phyloP scores from a whole-genome alignment of 2,888 invertebrate species.

The Ligdia adustata region DNA sequence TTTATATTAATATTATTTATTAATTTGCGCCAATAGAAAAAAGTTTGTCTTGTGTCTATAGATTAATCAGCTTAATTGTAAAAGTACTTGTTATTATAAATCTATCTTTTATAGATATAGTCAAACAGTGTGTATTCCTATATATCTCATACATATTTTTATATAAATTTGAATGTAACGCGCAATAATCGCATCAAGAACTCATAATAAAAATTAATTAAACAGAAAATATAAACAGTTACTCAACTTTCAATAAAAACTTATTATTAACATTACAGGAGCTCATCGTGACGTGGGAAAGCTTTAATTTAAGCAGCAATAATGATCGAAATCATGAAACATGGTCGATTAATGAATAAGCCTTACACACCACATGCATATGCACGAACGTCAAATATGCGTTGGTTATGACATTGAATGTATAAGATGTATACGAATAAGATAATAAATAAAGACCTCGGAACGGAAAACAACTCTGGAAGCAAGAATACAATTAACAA shows the following conservation, averaged over 20 bases:
- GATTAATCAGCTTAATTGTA: too few species aligned
- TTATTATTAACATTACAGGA: slow-evolving; percentile 2
- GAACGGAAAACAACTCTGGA: neutral
- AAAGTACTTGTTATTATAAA: too few species aligned
- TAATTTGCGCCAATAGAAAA: too few species aligned
- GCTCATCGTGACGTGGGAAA: neutral
- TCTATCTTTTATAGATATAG: too few species aligned
- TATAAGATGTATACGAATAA: slow-evolving; percentile 4
- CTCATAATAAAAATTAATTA: neutral
- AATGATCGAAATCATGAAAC: neutral
- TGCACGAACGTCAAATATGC: neutral
- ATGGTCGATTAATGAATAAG: slow-evolving; percentile 2
- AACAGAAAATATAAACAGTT: neutral
- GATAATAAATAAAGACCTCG: neutral
- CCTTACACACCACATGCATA: slow-evolving; percentile 1
- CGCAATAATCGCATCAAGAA: neutral
- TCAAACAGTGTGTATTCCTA: too few species aligned
- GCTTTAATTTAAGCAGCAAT: slow-evolving; percentile 8
- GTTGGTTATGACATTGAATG: slow-evolving; percentile 9
- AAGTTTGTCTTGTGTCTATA: too few species aligned
- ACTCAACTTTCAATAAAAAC: neutral
- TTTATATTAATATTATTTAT: too few species aligned
- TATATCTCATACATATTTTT: too few species aligned
- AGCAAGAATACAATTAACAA: too few species aligned
- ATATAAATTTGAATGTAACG: neutral